phyloP scores from a whole-genome alignment of 92 coral and sea anemone genomes.

The Anthopleura xanthogrammica region DNA sequence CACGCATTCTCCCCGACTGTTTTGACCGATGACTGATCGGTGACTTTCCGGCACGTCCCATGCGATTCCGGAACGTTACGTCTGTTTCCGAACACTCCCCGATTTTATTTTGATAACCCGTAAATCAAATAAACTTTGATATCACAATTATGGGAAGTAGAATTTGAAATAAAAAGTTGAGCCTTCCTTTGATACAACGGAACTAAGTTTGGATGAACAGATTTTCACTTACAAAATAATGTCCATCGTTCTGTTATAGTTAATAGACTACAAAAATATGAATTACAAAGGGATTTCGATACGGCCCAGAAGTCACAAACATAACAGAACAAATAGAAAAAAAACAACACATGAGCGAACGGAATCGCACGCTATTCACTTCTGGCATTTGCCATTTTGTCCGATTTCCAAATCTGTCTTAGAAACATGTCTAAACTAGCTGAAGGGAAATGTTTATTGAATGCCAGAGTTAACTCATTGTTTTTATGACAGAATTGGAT shows the following conservation, averaged over 20 bases:
- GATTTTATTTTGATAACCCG: background rate
- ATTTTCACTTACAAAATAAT: background rate
- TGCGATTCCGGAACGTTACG: slow-evolving; percentile 22
- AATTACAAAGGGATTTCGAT: background rate
- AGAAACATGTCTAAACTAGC: slow-evolving; percentile 2
- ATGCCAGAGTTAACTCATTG: slow-evolving; percentile 10
- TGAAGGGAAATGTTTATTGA: background rate
- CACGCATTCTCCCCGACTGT: slow-evolving; percentile 19
- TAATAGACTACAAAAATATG: slow-evolving; percentile 1
- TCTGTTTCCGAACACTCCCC: slow-evolving; percentile 40
- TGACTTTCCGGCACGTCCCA: slow-evolving; percentile 20
- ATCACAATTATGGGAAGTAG: background rate
- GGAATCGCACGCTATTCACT: slow-evolving; percentile 18
- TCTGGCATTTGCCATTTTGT: slow-evolving; percentile 9
- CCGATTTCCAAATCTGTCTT: background rate
- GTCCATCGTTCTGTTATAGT: background rate
- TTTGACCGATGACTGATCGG: slow-evolving; percentile 16
- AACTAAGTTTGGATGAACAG: background rate
- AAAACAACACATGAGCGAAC: background rate
- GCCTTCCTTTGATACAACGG: background rate
- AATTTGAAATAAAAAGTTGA: background rate
- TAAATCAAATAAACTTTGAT: background rate
- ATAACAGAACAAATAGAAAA: background rate
- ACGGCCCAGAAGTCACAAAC: background rate
- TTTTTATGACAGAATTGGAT: background rate